phyloP scores from a whole-genome alignment of 2,888 invertebrate genomes.

The Rotaria sp. region DNA sequence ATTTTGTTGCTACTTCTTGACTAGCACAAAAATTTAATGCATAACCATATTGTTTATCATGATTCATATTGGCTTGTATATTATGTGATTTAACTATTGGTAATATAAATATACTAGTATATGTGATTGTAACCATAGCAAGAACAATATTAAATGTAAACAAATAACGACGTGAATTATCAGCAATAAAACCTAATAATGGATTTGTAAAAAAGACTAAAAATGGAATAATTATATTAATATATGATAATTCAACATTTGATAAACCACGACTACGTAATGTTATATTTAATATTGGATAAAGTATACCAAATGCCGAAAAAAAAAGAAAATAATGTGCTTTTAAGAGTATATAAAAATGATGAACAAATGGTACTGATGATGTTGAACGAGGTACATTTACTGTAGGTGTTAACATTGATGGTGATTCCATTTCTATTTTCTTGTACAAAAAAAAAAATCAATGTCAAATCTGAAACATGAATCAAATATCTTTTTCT shows the following conservation, averaged over 20 bases:
- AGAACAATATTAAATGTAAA: not conserved
- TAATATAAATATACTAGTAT: not conserved
- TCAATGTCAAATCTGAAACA: too few species aligned
- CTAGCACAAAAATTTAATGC: not conserved
- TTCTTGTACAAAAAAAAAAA: too few species aligned
- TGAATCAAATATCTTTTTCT: too few species aligned
- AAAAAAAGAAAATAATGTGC: conserved; percentile 1
- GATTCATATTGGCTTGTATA: not conserved
- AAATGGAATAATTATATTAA: conserved; percentile 14
- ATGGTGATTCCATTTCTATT: too few species aligned
- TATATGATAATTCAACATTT: not conserved
- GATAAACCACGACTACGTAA: conserved; percentile 9
- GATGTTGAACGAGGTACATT: too few species aligned
- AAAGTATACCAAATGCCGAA: not conserved
- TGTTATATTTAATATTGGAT: not conserved
- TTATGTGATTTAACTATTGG: not conserved
- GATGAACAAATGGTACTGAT: not conserved
- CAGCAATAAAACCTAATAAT: not conserved
- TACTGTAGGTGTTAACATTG: too few species aligned
- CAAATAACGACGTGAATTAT: not conserved
- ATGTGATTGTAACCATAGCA: not conserved
- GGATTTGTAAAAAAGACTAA: not conserved
- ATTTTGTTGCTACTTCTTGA: not conserved
- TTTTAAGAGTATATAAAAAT: not conserved
- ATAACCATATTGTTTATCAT: not conserved